Evolutionary conservation across 2,888 invertebrate genomes (phyloP).

Genomic region (Dolomedes plantarius): DNA sequence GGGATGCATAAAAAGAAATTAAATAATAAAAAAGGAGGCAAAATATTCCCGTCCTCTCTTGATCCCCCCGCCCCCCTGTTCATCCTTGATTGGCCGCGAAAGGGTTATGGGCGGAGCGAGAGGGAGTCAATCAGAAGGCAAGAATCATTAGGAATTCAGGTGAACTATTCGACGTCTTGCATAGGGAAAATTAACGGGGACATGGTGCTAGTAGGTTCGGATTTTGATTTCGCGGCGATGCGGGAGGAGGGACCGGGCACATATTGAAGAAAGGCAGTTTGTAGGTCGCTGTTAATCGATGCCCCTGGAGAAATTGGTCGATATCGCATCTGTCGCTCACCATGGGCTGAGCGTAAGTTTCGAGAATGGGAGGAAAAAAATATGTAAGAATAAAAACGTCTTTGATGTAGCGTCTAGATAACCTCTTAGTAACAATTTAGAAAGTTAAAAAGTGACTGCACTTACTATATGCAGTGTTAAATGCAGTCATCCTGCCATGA

Average conservation of each 20-base stretch:
- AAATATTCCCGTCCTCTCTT: constrained; percentile 58
- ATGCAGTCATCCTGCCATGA: too few relatives aligned
- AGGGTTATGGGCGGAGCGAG: constrained; percentile 68
- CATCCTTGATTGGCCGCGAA: constrained; percentile 67
- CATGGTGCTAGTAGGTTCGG: constrained; percentile 64
- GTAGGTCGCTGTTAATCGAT: background rate
- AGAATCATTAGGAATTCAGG: constrained; percentile 71
- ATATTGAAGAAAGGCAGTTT: background rate
- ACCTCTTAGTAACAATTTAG: too few relatives aligned
- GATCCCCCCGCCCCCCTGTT: constrained; percentile 50
- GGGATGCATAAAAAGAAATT: constrained; percentile 40
- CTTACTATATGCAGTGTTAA: too few relatives aligned
- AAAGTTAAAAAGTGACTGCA: too few relatives aligned
- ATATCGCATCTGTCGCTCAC: too few relatives aligned
- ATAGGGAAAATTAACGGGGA: constrained; percentile 65
- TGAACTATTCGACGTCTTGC: constrained; percentile 66
- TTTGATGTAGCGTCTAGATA: too few relatives aligned
- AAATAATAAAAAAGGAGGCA: constrained; percentile 55
- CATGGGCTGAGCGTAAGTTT: too few relatives aligned
- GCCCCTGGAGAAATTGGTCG: too few relatives aligned
- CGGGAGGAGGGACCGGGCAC: constrained; percentile 23
- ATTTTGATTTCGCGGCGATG: constrained; percentile 56
- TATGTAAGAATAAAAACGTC: too few relatives aligned
- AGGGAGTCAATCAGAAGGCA: constrained; percentile 69
- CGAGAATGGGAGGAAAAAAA: too few relatives aligned